These are phyloP conservation scores for Xiphorhynchus elegans DNA, from an alignment of 2,113 vertebrate genomes.

Conservation along the genomic window DNA sequence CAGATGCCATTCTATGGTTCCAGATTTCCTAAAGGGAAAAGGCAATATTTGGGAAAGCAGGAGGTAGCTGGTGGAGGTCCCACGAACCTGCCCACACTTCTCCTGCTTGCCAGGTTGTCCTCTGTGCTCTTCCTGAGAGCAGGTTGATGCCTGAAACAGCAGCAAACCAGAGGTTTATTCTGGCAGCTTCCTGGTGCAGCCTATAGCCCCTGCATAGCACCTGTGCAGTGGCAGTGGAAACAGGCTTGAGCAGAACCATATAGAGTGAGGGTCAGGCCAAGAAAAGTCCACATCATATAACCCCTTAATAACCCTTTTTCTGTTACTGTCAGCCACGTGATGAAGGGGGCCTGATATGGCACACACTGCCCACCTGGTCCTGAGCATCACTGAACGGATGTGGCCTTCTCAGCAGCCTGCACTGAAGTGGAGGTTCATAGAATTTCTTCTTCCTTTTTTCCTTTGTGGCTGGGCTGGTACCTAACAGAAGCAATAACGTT, in stretches of 20 bases:
- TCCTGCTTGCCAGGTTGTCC: neutral
- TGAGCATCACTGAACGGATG: neutral
- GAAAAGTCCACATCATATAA: neutral
- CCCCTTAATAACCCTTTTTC: neutral
- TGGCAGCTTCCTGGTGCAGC: neutral
- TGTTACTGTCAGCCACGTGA: accelerated
- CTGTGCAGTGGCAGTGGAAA: neutral
- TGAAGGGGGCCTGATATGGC: neutral
- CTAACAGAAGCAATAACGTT: neutral
- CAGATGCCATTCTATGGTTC: conserved; percentile 53
- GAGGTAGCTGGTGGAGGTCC: conserved; percentile 2
- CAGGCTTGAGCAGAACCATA: accelerated
- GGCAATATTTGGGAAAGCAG: conserved; percentile 45
- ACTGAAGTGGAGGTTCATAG: accelerated
- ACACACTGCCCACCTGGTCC: neutral
- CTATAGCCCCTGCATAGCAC: neutral
- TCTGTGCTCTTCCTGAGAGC: neutral
- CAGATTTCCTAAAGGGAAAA: conserved; percentile 51
- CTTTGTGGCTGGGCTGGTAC: neutral
- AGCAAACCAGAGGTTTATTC: neutral
- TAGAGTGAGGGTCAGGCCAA: neutral
- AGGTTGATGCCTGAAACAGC: neutral
- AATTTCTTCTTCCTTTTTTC: neutral
- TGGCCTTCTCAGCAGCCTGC: neutral
- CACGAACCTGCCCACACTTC: neutral